Evolutionary conservation across 2,113 vertebrate genomes (phyloP).

Genomic region (Cyprinodon tularosa): DNA sequence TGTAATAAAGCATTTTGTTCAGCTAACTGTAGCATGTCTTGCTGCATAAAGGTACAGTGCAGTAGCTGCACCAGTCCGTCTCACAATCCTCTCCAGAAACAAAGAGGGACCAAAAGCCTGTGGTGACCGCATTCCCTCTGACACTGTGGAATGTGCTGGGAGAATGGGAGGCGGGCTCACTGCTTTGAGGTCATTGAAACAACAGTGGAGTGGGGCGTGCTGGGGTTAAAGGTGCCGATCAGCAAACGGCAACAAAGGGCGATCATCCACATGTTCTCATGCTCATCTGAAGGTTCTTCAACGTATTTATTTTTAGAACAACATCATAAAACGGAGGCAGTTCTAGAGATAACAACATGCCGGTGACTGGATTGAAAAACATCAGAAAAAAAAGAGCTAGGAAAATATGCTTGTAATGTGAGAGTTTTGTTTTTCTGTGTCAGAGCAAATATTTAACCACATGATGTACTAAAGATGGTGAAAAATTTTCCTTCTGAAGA

Average conservation of each 20-base stretch:
- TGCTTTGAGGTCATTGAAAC: slow-evolving; percentile 61
- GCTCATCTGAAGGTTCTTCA: slow-evolving; percentile 9
- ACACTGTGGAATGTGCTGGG: slow-evolving; percentile 68
- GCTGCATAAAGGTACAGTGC: too few relatives aligned
- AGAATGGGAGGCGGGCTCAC: slow-evolving; percentile 59
- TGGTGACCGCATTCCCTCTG: slow-evolving; percentile 33
- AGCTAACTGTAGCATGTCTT: too few relatives aligned
- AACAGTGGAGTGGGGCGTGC: slow-evolving; percentile 29
- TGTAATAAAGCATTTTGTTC: too few relatives aligned
- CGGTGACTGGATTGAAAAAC: neutral
- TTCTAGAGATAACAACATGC: neutral
- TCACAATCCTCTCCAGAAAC: neutral
- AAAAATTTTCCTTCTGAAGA: neutral
- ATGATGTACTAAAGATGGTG: slow-evolving; percentile 36
- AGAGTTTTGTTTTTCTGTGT: neutral
- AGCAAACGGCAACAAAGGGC: slow-evolving; percentile 20
- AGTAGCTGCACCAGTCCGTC: neutral
- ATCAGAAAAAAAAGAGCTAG: neutral
- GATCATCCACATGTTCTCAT: slow-evolving; percentile 14
- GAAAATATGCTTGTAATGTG: neutral
- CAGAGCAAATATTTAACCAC: slow-evolving; percentile 14
- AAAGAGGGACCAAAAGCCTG: neutral
- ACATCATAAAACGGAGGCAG: neutral
- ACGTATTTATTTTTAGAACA: neutral
- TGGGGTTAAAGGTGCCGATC: slow-evolving; percentile 54